A percentile compares a stretch with the other conserved stretches of the same genome.
phyloP scores from a whole-genome alignment of 1,140 invertebrate genomes.

The Calephelis virginiensis region DNA sequence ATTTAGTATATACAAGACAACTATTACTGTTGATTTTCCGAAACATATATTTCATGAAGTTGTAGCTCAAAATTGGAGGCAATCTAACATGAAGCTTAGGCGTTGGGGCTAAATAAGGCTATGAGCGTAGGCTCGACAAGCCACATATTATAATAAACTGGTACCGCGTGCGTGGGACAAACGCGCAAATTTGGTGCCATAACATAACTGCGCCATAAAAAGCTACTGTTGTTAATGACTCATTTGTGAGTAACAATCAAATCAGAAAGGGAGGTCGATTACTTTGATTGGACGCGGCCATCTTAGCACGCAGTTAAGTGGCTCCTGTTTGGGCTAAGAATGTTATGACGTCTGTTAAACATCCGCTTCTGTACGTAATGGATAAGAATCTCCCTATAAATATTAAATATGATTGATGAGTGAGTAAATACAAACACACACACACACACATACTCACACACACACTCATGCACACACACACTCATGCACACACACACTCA shows the following conservation, averaged over 20 bases:
- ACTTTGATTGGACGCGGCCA: neutral
- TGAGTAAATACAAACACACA: too few relatives aligned
- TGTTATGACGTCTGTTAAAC: neutral
- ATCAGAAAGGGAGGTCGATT: slow-evolving; percentile 1
- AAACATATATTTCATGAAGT: slow-evolving; percentile 8
- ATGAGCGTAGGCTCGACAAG: slow-evolving; percentile 39
- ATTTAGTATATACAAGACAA: neutral
- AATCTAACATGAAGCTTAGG: slow-evolving; percentile 29
- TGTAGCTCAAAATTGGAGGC: slow-evolving; percentile 21
- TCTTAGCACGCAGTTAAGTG: neutral
- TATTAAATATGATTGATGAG: too few relatives aligned
- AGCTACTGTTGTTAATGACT: slow-evolving; percentile 44
- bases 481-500: too few relatives aligned
- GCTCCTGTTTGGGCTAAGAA: neutral
- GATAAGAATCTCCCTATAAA: too few relatives aligned
- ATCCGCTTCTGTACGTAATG: too few relatives aligned
- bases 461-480: too few relatives aligned
- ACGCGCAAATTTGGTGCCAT: slow-evolving; percentile 48
- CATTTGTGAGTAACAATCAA: slow-evolving; percentile 25
- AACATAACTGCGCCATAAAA: slow-evolving; percentile 34
- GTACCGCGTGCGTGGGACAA: slow-evolving; percentile 34
- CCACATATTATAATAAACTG: slow-evolving; percentile 39
- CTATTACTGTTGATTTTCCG: neutral
- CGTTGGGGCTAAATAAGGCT: slow-evolving; percentile 38
- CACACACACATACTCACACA: too few relatives aligned